A percentile compares a stretch with the other conserved stretches of the same genome.
These are phyloP conservation scores for Agrenia bidenticulata DNA, from an alignment of 2,888 invertebrate genomes.

Conservation along the genomic window DNA sequence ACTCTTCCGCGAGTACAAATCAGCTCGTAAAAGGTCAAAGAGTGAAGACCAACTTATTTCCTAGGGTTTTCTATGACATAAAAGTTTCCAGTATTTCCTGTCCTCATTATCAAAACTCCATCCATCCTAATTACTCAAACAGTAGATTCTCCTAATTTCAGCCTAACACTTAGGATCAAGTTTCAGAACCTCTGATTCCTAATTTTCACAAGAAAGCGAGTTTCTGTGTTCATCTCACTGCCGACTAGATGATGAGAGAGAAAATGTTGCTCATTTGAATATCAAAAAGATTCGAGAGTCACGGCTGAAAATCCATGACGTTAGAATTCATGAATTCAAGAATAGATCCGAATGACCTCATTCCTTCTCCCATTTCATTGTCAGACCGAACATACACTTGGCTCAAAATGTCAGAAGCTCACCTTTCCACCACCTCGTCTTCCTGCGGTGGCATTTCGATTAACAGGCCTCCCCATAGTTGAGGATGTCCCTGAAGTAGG, in stretches of 20 bases:
- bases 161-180: no score
- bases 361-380: not conserved
- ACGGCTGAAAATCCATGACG: not conserved
- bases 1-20: not conserved
- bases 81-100: no score
- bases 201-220: not conserved
- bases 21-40: not conserved
- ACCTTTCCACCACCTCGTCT: constrained; percentile 22
- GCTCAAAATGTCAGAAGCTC: constrained; percentile 8
- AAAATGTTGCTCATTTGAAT: constrained; percentile 4
- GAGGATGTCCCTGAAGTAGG: constrained; percentile 28
- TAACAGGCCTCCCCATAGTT: constrained; percentile 11
- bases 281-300: not conserved
- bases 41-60: constrained; percentile 1
- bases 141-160: no score
- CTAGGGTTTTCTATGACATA: no score
- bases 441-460: constrained; percentile 7
- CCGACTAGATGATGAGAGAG: not conserved
- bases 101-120: no score
- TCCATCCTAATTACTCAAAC: no score
- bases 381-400: not conserved
- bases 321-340: no score
- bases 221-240: not conserved
- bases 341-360: constrained; percentile 8
- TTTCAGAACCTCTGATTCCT: no score